These are phyloP conservation scores for Callaeas wilsoni DNA, from an alignment of 2,113 vertebrate species.

Conservation along the genomic window DNA sequence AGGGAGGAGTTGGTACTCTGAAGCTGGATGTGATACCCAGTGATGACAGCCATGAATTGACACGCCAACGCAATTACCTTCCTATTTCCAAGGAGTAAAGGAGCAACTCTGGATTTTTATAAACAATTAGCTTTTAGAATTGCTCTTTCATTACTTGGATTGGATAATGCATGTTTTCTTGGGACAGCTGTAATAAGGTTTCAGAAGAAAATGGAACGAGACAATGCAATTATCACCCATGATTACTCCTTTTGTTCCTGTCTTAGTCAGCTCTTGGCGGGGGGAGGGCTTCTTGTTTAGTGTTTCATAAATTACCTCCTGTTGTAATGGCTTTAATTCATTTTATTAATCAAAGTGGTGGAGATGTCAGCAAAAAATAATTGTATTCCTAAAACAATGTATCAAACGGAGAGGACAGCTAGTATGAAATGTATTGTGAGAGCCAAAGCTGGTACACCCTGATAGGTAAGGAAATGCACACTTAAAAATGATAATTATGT, in stretches of 20 bases:
- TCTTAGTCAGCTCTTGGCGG: not conserved
- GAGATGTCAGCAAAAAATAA: not conserved
- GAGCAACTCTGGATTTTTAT: not conserved
- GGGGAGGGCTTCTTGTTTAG: not conserved
- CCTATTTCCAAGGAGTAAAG: not conserved
- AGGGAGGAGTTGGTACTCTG: not conserved
- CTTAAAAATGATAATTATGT: not conserved
- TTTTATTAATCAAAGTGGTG: not conserved
- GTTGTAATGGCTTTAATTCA: not conserved
- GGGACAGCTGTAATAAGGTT: conserved; percentile 12
- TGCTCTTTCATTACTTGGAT: not conserved
- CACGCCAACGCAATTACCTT: not conserved
- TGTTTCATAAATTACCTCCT: conserved; percentile 13
- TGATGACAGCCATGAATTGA: not conserved
- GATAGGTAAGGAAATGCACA: not conserved
- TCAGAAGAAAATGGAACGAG: conserved; percentile 22
- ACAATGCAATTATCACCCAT: conserved; percentile 16
- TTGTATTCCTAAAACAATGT: not conserved
- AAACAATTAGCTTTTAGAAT: conserved; percentile 20
- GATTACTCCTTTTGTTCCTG: conserved; percentile 4
- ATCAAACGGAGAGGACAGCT: not conserved
- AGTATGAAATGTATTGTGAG: not conserved
- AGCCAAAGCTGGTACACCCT: not conserved
- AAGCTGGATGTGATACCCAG: not conserved
- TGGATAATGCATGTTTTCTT: conserved; percentile 16